These are phyloP conservation scores for Tuberolachnus salignus DNA, from an alignment of 2,888 invertebrate species.

Conservation along the genomic window DNA sequence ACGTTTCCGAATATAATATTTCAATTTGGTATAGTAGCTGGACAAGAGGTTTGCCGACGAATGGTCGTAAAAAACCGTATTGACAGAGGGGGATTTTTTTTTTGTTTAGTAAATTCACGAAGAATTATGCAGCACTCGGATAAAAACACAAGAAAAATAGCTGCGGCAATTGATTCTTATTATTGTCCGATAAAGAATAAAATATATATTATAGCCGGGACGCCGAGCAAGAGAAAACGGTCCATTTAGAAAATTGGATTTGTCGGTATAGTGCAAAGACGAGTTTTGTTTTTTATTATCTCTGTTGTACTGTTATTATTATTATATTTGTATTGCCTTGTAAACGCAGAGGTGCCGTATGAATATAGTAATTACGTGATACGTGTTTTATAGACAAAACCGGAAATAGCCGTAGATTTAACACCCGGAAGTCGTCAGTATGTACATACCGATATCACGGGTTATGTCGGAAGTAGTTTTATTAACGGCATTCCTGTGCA, in stretches of 20 bases:
- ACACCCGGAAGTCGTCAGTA: conserved; percentile 20
- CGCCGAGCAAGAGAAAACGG: conserved; percentile 9
- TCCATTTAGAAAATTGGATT: conserved; percentile 51
- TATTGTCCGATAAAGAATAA: conserved; percentile 10
- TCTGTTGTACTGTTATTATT: conserved; percentile 23
- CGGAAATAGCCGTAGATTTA: conserved; percentile 25
- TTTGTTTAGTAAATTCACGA: no score
- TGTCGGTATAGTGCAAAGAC: conserved; percentile 4
- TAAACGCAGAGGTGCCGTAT: not conserved
- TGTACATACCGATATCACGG: not conserved
- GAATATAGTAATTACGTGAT: not conserved
- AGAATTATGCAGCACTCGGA: not conserved
- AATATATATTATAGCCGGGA: not conserved
- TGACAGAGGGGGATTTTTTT: no score
- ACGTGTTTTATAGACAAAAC: conserved; percentile 1
- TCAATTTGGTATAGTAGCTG: no score
- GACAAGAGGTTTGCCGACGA: no score
- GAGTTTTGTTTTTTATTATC: conserved; percentile 15
- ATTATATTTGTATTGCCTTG: not conserved
- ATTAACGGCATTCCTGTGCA: conserved; percentile 1
- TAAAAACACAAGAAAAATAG: not conserved
- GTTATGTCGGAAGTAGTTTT: not conserved
- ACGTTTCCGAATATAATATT: no score
- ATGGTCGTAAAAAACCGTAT: no score
- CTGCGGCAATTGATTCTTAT: not conserved